Conservation (phyloP, 2,113 vertebrate species). For the Alaudala cheleensis region DNA sequence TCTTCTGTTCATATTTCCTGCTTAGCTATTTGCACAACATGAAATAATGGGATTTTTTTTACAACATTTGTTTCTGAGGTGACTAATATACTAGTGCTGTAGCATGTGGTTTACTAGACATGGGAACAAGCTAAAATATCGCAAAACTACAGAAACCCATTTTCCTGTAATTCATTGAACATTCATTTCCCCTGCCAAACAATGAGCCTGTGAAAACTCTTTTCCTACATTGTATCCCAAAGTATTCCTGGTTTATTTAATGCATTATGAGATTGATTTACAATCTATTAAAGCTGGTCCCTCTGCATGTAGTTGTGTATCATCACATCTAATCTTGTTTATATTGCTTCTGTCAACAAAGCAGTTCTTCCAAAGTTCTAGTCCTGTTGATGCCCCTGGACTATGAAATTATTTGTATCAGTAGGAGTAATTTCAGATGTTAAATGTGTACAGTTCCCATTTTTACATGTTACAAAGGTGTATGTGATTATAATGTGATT, state of each 20-base stretch:
- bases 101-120: not conserved
- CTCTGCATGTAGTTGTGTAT: not conserved
- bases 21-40: not conserved
- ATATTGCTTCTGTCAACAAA: conserved; percentile 9
- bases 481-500: not conserved
- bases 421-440: not conserved
- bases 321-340: conserved; percentile 26
- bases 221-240: not conserved
- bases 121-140: not conserved
- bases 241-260: not conserved
- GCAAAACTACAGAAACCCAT: not conserved
- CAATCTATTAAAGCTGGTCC: not conserved
- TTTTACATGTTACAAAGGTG: not conserved
- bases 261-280: not conserved
- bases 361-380: not conserved
- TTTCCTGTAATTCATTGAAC: not conserved
- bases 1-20: not conserved
- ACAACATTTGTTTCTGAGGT: not conserved
- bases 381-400: not conserved
- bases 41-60: not conserved
- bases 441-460: not conserved
- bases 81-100: not conserved
- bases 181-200: not conserved
- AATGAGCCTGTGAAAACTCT: not conserved
- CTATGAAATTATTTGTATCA: not conserved